These are phyloP conservation scores for Aromia moschata DNA, from an alignment of 2,888 invertebrate genomes.

Conservation along the genomic window DNA sequence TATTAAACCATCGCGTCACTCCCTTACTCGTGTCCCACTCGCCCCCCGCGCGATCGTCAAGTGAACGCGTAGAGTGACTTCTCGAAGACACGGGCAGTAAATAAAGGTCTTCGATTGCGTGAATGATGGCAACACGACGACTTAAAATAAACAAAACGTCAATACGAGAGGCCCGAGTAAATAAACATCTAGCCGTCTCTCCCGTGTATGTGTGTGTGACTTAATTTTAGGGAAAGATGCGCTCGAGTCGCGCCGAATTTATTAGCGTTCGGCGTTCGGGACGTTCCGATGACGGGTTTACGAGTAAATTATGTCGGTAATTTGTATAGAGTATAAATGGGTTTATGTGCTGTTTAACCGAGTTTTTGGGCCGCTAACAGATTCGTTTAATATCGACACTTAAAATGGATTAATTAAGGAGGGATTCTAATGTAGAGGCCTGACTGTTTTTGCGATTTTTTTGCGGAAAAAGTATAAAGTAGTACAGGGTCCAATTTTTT, in stretches of 20 bases:
- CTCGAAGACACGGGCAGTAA: slow-evolving; percentile 22
- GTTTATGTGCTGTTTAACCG: background rate
- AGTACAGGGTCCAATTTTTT: too few species aligned
- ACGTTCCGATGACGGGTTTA: slow-evolving; percentile 30
- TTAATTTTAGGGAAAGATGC: slow-evolving; percentile 35
- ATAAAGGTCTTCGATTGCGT: slow-evolving; percentile 33
- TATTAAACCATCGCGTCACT: too few species aligned
- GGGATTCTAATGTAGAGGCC: too few species aligned
- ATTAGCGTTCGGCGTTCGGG: slow-evolving; percentile 30
- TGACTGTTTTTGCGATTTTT: too few species aligned
- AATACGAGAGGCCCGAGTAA: slow-evolving; percentile 33
- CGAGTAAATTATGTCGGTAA: slow-evolving; percentile 22
- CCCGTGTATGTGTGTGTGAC: slow-evolving; percentile 28
- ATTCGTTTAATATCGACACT: slow-evolving; percentile 5
- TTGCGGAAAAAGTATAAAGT: too few species aligned
- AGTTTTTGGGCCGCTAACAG: slow-evolving; percentile 2
- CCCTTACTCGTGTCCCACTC: slow-evolving; percentile 11
- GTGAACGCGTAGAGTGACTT: slow-evolving; percentile 24
- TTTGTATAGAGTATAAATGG: slow-evolving; percentile 29
- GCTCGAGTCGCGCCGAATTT: slow-evolving; percentile 26
- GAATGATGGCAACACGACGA: slow-evolving; percentile 40
- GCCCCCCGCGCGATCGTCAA: slow-evolving; percentile 14
- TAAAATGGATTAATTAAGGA: background rate
- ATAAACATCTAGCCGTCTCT: slow-evolving; percentile 36
- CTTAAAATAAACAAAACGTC: slow-evolving; percentile 42